phyloP scores from a whole-genome alignment of 1,140 invertebrate species.

The Temnothorax nylanderi region DNA sequence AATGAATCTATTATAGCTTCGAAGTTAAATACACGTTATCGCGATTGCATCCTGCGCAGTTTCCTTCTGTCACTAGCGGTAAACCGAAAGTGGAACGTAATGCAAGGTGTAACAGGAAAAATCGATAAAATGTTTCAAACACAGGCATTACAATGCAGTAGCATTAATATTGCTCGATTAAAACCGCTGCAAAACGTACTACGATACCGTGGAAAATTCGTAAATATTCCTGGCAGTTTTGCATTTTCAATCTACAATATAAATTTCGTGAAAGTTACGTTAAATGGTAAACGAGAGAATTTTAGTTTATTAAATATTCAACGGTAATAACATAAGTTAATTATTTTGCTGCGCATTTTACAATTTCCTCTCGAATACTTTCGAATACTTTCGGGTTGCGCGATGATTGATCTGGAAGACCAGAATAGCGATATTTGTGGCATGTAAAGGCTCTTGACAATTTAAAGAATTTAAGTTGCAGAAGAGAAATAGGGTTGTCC shows the following conservation, averaged over 20 bases:
- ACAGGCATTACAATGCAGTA: neutral
- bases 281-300: neutral
- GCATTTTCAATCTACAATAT: neutral
- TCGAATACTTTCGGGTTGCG: neutral
- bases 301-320: neutral
- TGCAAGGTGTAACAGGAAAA: neutral
- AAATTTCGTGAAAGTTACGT: neutral
- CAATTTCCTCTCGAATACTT: neutral
- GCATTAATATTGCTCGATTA: neutral
- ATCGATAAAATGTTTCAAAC: neutral
- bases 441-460: neutral
- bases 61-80: neutral
- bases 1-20: neutral
- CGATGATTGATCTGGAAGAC: neutral
- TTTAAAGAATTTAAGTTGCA: neutral
- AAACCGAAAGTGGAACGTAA: neutral
- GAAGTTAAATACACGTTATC: neutral
- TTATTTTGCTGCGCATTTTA: neutral
- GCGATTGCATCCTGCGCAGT: neutral
- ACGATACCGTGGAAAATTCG: neutral
- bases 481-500: neutral
- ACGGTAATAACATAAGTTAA: neutral
- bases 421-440: neutral
- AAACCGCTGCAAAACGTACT: neutral
- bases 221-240: neutral